Conservation (phyloP, 2,113 vertebrate genomes). For the Myiagra hebetior region DNA sequence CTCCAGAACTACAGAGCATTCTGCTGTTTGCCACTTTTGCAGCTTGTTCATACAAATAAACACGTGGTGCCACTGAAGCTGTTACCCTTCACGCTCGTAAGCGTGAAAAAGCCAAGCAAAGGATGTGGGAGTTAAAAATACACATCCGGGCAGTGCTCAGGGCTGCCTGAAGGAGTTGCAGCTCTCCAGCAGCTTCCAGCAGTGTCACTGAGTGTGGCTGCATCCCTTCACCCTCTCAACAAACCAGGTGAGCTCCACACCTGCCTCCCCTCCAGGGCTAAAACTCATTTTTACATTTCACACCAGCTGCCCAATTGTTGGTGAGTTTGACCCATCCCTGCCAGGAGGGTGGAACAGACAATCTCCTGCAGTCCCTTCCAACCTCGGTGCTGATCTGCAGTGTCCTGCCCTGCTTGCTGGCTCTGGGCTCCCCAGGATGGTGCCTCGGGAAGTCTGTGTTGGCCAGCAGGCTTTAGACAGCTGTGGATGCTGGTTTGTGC, state of each 20-base stretch:
- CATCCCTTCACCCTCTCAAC: not conserved
- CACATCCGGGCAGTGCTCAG: not conserved
- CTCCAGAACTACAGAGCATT: not conserved
- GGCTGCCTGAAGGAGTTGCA: not conserved
- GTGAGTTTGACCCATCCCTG: not conserved
- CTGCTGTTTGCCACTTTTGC: not conserved
- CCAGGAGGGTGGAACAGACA: fast-evolving
- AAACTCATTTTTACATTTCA: fast-evolving
- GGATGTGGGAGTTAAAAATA: not conserved
- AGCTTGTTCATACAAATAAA: not conserved
- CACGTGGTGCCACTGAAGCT: fast-evolving
- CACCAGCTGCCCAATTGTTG: not conserved
- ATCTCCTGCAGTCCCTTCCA: not conserved
- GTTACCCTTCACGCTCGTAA: not conserved
- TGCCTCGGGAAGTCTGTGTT: not conserved
- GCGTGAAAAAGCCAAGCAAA: not conserved
- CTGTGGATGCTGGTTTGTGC: not conserved
- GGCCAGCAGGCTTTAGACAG: not conserved
- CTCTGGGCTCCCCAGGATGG: fast-evolving
- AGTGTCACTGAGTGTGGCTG: fast-evolving
- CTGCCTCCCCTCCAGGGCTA: not conserved
- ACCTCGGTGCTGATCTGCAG: not conserved
- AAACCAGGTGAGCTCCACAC: not conserved
- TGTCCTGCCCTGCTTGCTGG: not conserved
- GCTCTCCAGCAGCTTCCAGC: not conserved